Evolutionary conservation across 2,888 invertebrate species (phyloP).

Genomic region (Drosophila pegasa): DNA sequence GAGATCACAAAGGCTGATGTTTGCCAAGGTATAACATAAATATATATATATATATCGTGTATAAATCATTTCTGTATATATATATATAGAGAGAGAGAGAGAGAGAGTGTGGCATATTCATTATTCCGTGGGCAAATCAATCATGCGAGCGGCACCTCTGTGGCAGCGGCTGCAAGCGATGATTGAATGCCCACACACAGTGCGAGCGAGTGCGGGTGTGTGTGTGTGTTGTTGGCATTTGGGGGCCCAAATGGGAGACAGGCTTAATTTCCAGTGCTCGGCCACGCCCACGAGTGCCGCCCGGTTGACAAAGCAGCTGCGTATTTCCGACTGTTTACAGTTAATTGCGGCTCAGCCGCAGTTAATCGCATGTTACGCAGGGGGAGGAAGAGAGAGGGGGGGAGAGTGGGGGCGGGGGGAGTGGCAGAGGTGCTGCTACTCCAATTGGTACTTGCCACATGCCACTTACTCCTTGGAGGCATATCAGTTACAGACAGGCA

Average conservation of each 20-base stretch:
- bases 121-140: constrained; percentile 29
- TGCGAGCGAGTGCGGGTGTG: not conserved
- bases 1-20: constrained; percentile 7
- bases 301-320: constrained; percentile 34
- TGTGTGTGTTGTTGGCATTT: constrained; percentile 1
- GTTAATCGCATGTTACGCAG: constrained; percentile 72
- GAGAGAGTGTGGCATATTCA: constrained; percentile 9
- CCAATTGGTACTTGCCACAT: constrained; percentile 17
- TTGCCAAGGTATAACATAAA: not conserved
- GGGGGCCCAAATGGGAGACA: not conserved
- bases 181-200: constrained; percentile 27
- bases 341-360: constrained; percentile 74
- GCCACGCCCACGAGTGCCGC: constrained; percentile 10
- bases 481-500: constrained; percentile 46
- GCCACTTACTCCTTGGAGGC: constrained; percentile 34
- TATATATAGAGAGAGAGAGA: too few species aligned
- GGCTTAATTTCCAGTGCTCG: constrained; percentile 29
- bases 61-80: not conserved
- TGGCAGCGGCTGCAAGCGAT: constrained; percentile 25
- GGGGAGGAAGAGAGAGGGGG: not conserved
- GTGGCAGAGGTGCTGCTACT: not conserved
- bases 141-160: constrained; percentile 26
- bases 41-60: not conserved
- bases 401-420: not conserved
- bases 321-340: constrained; percentile 70